Evolutionary conservation across 2,888 invertebrate species (phyloP), one percentile per base, ranked within the genome.

Genomic region (Anagyrus pseudococci): DNA sequence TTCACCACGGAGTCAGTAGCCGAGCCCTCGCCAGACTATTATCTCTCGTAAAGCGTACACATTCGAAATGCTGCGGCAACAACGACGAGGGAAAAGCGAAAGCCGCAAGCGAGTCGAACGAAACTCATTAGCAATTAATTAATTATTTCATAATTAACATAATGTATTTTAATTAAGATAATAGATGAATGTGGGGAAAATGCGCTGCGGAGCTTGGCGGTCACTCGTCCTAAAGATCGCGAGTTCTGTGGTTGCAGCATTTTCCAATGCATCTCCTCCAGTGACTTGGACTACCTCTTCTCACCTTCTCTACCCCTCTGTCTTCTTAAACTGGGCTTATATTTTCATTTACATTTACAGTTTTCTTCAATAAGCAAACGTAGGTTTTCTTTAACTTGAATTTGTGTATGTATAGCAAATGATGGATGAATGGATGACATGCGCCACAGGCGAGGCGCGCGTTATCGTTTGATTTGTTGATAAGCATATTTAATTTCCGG

Each of bases 1-100:
- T 95, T 95, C 84, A 89, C 92, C 68, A 91, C 90, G 70, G 91
- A 92, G 81, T 89, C 90, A 65, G 87, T 91, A 78, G 89, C 91
- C 67, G 91, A 92, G 82, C 92, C 92, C 71, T 89, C 90, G 74
- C 92, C 92, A 67, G 92, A 92, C 83, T 92, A 92, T 84, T 62
- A 65, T 58, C 47, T 77, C 72, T 75, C 69, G 67, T 76, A 70
- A 69, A 37, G 10, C 33, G 8, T 37, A 2, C 8, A 8, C 33
- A 2, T 37, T 15, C 33, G 2, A 37, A n/a, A n/a, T n/a, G n/a
- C n/a, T n/a, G n/a, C n/a, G n/a, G n/a, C n/a, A n/a, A n/a, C n/a
- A n/a, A n/a, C n/a, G n/a, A n/a, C n/a, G n/a, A n/a, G n/a, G n/a
- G n/a, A n/a, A n/a, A n/a, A n/a, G n/a, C n/a, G n/a, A n/a, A n/a